These are phyloP conservation scores for Dicycla oo DNA, from an alignment of 2,888 invertebrate genomes.

Conservation along the genomic window DNA sequence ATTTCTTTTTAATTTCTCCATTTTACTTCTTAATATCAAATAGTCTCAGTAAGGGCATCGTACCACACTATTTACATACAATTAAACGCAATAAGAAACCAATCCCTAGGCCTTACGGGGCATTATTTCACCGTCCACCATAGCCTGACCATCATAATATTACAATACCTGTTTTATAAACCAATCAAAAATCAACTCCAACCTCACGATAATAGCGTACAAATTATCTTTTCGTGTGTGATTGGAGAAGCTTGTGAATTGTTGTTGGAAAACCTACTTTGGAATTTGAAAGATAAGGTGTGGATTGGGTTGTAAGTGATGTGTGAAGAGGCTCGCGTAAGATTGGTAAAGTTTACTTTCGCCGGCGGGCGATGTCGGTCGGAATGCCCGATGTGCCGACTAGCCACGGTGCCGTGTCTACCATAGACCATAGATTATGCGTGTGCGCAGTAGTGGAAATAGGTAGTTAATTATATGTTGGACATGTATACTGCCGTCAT, in stretches of 20 bases:
- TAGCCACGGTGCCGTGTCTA: constrained; percentile 81
- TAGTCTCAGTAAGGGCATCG: constrained; percentile 57
- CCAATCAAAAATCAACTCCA: constrained; percentile 37
- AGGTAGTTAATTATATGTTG: constrained; percentile 8
- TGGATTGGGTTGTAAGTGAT: constrained; percentile 18
- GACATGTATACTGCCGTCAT: too few relatives aligned
- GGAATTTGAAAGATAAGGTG: neutral
- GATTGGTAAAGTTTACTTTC: constrained; percentile 86
- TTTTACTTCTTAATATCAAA: constrained; percentile 49
- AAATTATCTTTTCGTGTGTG: neutral
- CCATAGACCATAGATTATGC: constrained; percentile 72
- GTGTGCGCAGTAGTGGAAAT: constrained; percentile 35
- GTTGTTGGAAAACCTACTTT: constrained; percentile 32
- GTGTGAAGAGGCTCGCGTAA: constrained; percentile 65
- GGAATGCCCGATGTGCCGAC: constrained; percentile 86
- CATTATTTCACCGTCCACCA: constrained; percentile 62
- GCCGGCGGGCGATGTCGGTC: constrained; percentile 83
- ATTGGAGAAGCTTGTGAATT: constrained; percentile 21
- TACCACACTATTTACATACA: constrained; percentile 65
- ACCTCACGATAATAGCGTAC: neutral
- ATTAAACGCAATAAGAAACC: constrained; percentile 68
- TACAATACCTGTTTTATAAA: constrained; percentile 45
- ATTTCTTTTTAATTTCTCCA: constrained; percentile 29
- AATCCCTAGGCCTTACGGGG: constrained; percentile 68
- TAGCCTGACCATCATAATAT: constrained; percentile 61